These are phyloP conservation scores for Nothocercus nigrocapillus DNA, from an alignment of 2,113 vertebrate genomes.

Conservation along the genomic window DNA sequence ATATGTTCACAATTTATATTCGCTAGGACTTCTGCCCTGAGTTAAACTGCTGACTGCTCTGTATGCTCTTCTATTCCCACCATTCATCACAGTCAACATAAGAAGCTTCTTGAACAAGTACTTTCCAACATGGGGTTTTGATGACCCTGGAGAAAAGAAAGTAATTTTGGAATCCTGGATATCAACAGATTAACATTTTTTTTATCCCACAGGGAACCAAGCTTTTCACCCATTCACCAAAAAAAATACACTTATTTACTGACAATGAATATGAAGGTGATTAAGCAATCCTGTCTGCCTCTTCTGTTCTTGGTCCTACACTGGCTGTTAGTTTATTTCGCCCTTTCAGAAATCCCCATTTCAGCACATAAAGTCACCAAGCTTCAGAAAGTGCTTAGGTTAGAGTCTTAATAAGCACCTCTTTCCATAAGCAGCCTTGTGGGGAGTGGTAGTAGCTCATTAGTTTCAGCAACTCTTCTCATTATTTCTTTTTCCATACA, in stretches of 20 bases:
- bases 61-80: background rate
- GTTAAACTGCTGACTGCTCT: background rate
- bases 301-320: background rate
- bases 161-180: background rate
- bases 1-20: slow-evolving; percentile 22
- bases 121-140: background rate
- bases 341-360: background rate
- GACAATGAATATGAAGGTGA: background rate
- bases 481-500: background rate
- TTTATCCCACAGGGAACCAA: background rate
- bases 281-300: background rate
- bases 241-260: background rate
- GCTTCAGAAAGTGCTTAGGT: background rate
- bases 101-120: background rate
- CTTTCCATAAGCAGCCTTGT: background rate
- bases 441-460: no score
- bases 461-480: background rate
- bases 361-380: background rate
- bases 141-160: background rate
- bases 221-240: background rate
- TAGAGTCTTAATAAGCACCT: background rate
- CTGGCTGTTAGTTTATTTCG: background rate
- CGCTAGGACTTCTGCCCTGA: background rate
- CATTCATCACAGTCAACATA: slow-evolving; percentile 12
- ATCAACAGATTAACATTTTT: background rate